Conservation (phyloP, 2,113 vertebrate species). For the Boleophthalmus pectinirostris region DNA sequence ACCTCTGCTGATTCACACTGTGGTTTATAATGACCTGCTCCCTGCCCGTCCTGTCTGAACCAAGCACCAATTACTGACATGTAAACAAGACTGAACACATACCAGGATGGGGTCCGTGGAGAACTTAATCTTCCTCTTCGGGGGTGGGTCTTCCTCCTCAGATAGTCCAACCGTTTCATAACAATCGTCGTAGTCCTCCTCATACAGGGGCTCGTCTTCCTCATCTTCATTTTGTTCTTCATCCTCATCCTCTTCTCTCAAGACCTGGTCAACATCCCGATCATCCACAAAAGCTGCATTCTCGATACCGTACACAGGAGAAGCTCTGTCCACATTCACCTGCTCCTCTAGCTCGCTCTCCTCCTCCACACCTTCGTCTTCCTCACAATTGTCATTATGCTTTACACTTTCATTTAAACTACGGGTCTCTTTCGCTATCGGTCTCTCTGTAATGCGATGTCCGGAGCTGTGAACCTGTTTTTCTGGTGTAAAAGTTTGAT, state of each 20-base stretch:
- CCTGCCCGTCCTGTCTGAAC: constrained; percentile 23
- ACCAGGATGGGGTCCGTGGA: constrained; percentile 89
- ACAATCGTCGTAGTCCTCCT: constrained; percentile 83
- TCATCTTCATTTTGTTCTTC: constrained; percentile 35
- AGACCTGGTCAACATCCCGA: constrained; percentile 75
- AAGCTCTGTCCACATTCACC: constrained; percentile 63
- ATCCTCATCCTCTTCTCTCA: constrained; percentile 72
- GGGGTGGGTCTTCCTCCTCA: constrained; percentile 83
- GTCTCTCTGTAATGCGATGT: constrained; percentile 13
- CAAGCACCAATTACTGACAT: constrained; percentile 25
- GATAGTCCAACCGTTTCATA: constrained; percentile 86
- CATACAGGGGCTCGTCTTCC: constrained; percentile 71
- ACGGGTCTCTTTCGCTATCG: constrained; percentile 29
- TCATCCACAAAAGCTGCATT: constrained; percentile 90
- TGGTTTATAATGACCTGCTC: constrained; percentile 40
- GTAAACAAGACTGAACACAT: constrained; percentile 44
- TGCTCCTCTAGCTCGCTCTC: constrained; percentile 62
- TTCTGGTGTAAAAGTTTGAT: constrained; percentile 44
- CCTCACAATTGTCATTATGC: constrained; percentile 41
- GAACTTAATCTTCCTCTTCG: constrained; percentile 84
- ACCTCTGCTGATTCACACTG: constrained; percentile 49
- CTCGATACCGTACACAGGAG: constrained; percentile 84
- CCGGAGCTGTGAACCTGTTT: constrained; percentile 23
- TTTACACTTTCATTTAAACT: constrained; percentile 33
- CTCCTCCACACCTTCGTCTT: constrained; percentile 56